Conservation (phyloP, 1,140 invertebrate genomes). For the Pseudomyrmex flavicornis region DNA sequence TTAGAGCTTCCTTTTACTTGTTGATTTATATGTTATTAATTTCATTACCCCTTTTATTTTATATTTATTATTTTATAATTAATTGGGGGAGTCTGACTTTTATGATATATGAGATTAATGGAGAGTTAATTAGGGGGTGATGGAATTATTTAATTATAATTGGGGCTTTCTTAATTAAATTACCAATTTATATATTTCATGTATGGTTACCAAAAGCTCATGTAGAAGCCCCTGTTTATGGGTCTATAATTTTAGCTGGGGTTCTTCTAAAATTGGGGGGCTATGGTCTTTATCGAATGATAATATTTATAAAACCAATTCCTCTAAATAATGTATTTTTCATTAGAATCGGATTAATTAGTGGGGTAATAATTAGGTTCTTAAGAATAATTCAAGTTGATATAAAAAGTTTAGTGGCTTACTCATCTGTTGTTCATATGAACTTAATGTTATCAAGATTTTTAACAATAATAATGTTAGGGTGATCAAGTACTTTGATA, state of each 20-base stretch:
- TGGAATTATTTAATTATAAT: slow-evolving; percentile 77
- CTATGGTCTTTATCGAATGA: slow-evolving; percentile 87
- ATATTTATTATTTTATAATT: background rate
- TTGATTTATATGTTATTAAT: background rate
- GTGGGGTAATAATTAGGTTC: slow-evolving; percentile 86
- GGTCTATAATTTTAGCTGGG: slow-evolving; percentile 89
- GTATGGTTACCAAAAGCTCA: slow-evolving; percentile 90
- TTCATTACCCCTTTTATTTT: background rate
- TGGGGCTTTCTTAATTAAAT: slow-evolving; percentile 88
- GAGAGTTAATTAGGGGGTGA: slow-evolving; percentile 77
- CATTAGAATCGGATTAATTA: slow-evolving; percentile 84
- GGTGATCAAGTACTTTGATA: slow-evolving; percentile 69
- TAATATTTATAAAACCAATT: slow-evolving; percentile 81
- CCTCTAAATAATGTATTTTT: slow-evolving; percentile 83
- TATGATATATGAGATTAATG: slow-evolving; percentile 85
- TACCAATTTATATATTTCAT: slow-evolving; percentile 89
- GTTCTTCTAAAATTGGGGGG: slow-evolving; percentile 89
- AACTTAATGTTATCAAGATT: slow-evolving; percentile 77
- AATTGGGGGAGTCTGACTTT: slow-evolving; percentile 55
- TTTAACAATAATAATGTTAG: slow-evolving; percentile 23
- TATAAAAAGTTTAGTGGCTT: slow-evolving; percentile 88
- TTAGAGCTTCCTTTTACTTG: background rate
- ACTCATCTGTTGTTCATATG: slow-evolving; percentile 84
- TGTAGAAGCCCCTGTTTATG: slow-evolving; percentile 89
- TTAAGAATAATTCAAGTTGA: slow-evolving; percentile 87